phyloP scores from a whole-genome alignment of 2,888 invertebrate species.

The Acrobasis repandana region DNA sequence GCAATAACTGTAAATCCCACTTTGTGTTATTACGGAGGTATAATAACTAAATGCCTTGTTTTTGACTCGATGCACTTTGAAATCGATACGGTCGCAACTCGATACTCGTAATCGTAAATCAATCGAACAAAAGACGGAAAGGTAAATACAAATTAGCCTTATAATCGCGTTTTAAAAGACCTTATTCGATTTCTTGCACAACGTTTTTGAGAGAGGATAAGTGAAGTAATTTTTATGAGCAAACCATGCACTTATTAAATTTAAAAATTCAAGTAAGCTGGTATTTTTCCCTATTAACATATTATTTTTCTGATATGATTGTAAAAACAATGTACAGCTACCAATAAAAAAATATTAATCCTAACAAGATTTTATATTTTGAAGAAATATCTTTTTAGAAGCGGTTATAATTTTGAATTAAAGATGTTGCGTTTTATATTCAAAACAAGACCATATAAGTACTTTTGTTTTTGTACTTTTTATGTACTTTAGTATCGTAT shows the following conservation, averaged over 20 bases:
- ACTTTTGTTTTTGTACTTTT: too few species aligned
- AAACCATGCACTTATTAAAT: neutral
- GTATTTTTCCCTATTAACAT: too few species aligned
- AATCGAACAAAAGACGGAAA: constrained; percentile 77
- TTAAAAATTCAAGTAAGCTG: neutral
- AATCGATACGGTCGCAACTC: constrained; percentile 60
- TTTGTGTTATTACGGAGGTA: constrained; percentile 44
- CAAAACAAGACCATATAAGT: too few species aligned
- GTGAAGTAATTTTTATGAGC: constrained; percentile 1
- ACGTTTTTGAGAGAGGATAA: constrained; percentile 5
- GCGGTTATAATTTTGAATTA: too few species aligned
- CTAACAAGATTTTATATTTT: too few species aligned
- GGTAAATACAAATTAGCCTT: constrained; percentile 77
- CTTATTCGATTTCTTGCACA: constrained; percentile 23
- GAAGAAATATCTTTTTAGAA: too few species aligned
- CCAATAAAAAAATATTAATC: too few species aligned
- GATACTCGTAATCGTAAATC: constrained; percentile 72
- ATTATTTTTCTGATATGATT: too few species aligned
- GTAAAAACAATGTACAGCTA: too few species aligned
- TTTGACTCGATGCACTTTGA: constrained; percentile 50
- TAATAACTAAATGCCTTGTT: constrained; percentile 53
- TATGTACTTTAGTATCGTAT: too few species aligned
- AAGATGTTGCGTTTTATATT: too few species aligned
- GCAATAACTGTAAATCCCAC: constrained; percentile 11
- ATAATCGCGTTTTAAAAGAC: constrained; percentile 66